Evolutionary conservation across 2,797 vertebrate genomes (phyloP).

Genomic region (Bryconaethiops microstoma): DNA sequence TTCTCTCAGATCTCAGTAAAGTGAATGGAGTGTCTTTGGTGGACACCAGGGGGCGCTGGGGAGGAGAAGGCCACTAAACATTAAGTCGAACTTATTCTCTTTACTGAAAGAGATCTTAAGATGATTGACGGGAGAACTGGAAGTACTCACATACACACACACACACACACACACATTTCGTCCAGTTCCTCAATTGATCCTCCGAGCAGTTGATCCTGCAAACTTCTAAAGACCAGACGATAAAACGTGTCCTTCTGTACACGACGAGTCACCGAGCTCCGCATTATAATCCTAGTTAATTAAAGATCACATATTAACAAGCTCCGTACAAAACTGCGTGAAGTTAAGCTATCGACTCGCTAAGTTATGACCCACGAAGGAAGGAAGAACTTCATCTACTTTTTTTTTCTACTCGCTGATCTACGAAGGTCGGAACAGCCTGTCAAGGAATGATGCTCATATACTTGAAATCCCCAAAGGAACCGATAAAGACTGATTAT

Average conservation of each 20-base stretch:
- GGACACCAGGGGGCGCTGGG: constrained; percentile 64
- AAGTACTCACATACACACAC: constrained; percentile 71
- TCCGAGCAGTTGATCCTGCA: constrained; percentile 66
- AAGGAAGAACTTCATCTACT: constrained; percentile 70
- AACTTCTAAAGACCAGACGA: constrained; percentile 70
- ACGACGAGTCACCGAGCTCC: constrained; percentile 66
- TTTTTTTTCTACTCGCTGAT: constrained; percentile 70
- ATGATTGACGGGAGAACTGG: constrained; percentile 69
- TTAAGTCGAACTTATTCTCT: constrained; percentile 70
- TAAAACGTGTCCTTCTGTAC: constrained; percentile 69
- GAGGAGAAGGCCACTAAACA: constrained; percentile 75
- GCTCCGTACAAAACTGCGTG: constrained; percentile 70
- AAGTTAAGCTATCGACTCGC: constrained; percentile 60
- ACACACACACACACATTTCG: constrained; percentile 51
- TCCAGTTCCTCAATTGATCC: constrained; percentile 74
- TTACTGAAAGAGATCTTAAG: constrained; percentile 75
- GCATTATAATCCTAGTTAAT: constrained; percentile 63
- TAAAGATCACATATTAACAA: constrained; percentile 69
- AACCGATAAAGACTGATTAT: constrained; percentile 69
- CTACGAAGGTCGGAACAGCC: constrained; percentile 70
- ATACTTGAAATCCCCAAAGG: constrained; percentile 63
- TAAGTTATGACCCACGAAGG: constrained; percentile 67
- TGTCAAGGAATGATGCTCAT: constrained; percentile 70
- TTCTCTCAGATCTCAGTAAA: constrained; percentile 62
- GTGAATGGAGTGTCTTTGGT: constrained; percentile 70